A percentile compares a stretch with the other conserved stretches of the same genome.
Evolutionary conservation across 2,888 invertebrate genomes (phyloP).

Genomic region (Noctua janthina): DNA sequence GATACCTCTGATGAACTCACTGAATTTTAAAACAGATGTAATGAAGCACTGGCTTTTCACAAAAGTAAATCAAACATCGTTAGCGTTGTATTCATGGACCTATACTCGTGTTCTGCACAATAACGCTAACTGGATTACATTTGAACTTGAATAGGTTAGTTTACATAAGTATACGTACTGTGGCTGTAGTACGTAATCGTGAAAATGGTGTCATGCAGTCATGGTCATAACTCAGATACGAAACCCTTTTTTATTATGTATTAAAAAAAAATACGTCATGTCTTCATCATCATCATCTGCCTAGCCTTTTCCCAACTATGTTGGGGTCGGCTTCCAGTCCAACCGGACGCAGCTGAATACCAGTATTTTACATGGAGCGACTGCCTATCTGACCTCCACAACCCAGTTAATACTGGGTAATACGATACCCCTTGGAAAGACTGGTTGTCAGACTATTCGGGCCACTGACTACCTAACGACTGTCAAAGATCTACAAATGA

Average conservation of each 20-base stretch:
- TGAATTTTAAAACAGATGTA: conserved; percentile 26
- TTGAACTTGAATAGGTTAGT: conserved; percentile 19
- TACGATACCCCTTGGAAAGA: too few relatives aligned
- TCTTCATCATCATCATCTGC: too few relatives aligned
- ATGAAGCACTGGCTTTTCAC: neutral
- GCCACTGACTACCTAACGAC: too few relatives aligned
- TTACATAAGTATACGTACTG: conserved; percentile 11
- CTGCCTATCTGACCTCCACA: too few relatives aligned
- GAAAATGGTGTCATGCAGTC: neutral
- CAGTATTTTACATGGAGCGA: too few relatives aligned
- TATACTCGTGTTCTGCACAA: conserved; percentile 3
- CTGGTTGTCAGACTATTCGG: too few relatives aligned
- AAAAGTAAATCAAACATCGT: conserved; percentile 13
- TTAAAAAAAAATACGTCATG: too few relatives aligned
- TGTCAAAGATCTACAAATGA: too few relatives aligned
- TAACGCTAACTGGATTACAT: conserved; percentile 33
- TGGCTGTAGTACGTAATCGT: neutral
- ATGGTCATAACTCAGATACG: neutral
- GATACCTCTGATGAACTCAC: neutral
- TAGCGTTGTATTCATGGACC: conserved; percentile 31
- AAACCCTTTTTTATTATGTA: neutral
- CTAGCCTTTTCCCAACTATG: too few relatives aligned
- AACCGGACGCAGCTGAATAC: too few relatives aligned
- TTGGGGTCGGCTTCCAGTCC: too few relatives aligned
- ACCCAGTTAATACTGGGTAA: too few relatives aligned